A percentile compares a stretch with the other conserved stretches of the same genome.
phyloP scores from a whole-genome alignment of 37 sponge, comb jelly and placozoan species.

The Mnemiopsis leidyi region DNA sequence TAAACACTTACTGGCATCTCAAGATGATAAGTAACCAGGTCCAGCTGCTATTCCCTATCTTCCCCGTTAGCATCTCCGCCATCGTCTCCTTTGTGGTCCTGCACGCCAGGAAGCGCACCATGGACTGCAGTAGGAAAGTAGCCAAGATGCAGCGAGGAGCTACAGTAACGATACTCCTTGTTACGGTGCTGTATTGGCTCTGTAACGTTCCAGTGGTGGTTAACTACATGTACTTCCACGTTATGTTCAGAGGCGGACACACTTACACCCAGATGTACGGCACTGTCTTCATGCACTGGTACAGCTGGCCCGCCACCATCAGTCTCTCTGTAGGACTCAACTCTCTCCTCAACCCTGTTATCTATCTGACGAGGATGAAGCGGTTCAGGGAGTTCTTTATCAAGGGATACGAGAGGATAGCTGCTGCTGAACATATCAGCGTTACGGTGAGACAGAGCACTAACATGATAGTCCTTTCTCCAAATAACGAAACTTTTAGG shows the following conservation, averaged over 20 bases:
- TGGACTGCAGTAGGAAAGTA: not conserved
- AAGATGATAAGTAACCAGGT: conserved; percentile 19
- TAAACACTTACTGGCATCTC: not conserved
- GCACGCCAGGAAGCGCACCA: not conserved
- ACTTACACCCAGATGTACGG: not conserved
- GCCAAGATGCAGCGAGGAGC: not conserved
- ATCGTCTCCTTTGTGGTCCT: not conserved
- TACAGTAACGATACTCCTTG: not conserved
- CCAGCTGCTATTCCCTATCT: not conserved
- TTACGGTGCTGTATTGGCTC: conserved; percentile 11
- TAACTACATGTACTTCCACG: conserved; percentile 27
- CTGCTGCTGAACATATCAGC: not conserved
- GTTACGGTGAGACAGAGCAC: not conserved
- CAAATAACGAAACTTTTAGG: too few relatives aligned
- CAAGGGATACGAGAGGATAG: not conserved
- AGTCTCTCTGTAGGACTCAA: not conserved
- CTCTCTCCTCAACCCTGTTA: conserved; percentile 6
- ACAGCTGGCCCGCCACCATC: not conserved
- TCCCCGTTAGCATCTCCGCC: not conserved
- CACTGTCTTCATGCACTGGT: conserved; percentile 29
- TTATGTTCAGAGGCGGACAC: not conserved
- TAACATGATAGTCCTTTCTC: not conserved
- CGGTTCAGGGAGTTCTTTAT: conserved; percentile 24
- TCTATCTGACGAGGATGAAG: conserved; percentile 19
- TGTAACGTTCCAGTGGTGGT: conserved; percentile 54